These are phyloP conservation scores for Venustoraphidia nigricollis DNA, from an alignment of 2,888 invertebrate species.

Conservation along the genomic window DNA sequence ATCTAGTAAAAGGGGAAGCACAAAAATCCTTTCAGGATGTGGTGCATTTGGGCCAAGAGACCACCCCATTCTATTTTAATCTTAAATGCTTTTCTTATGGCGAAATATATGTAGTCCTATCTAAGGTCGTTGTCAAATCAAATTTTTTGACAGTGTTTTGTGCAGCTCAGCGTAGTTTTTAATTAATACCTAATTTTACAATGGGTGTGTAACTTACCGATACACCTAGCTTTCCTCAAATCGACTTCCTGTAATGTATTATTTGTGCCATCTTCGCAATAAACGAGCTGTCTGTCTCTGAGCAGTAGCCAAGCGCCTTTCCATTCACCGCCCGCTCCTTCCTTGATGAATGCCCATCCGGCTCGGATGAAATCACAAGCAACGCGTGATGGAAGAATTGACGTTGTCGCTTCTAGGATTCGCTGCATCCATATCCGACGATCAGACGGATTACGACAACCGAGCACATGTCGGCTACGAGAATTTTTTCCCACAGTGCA, in stretches of 20 bases:
- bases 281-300: slow-evolving; percentile 45
- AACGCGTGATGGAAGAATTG: slow-evolving; percentile 48
- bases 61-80: too few relatives aligned
- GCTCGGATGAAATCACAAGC: slow-evolving; percentile 56
- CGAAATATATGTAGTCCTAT: too few relatives aligned
- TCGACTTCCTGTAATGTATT: slow-evolving; percentile 47
- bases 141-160: too few relatives aligned
- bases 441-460: slow-evolving; percentile 36
- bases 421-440: slow-evolving; percentile 63
- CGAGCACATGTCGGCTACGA: slow-evolving; percentile 38
- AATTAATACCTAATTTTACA: background rate
- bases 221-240: slow-evolving; percentile 63
- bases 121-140: too few relatives aligned
- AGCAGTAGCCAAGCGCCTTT: slow-evolving; percentile 68
- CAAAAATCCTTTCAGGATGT: too few relatives aligned
- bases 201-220: slow-evolving; percentile 35
- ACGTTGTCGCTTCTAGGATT: slow-evolving; percentile 55
- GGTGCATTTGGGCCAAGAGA: too few relatives aligned
- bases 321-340: slow-evolving; percentile 61
- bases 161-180: too few relatives aligned
- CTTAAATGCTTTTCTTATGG: too few relatives aligned
- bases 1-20: too few relatives aligned
- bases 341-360: slow-evolving; percentile 64
- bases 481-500: slow-evolving; percentile 30
- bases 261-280: slow-evolving; percentile 32